Evolutionary conservation across 2,797 vertebrate genomes (phyloP).

Genomic region (Glyptemys insculpta): DNA sequence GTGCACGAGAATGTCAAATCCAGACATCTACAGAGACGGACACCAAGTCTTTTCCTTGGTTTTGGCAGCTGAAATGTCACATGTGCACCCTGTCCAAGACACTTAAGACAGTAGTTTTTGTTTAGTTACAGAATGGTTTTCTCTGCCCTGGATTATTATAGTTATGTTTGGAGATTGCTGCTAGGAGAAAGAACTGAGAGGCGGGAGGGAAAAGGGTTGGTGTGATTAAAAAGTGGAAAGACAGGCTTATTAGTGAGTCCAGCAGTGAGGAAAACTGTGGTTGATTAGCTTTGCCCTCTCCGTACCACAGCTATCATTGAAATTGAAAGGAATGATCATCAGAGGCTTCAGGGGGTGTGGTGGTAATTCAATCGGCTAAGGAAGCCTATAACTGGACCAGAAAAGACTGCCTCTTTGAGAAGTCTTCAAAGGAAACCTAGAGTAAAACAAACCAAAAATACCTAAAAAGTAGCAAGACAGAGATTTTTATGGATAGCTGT

Average conservation of each 20-base stretch:
- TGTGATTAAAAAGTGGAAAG: background rate
- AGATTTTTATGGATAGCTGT: background rate
- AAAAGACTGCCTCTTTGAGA: background rate
- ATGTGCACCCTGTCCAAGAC: background rate
- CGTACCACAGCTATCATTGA: background rate
- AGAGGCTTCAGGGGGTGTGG: background rate
- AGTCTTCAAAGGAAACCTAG: background rate
- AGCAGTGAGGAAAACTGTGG: background rate
- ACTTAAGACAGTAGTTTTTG: background rate
- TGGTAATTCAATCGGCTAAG: background rate
- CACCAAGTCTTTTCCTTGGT: background rate
- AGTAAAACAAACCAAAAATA: slow-evolving; percentile 13
- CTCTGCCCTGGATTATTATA: background rate
- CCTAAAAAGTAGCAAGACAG: background rate
- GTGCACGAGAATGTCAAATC: background rate
- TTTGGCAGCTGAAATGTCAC: background rate
- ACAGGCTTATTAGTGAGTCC: background rate
- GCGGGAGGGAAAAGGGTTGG: background rate
- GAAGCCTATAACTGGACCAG: background rate
- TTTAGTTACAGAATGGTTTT: background rate
- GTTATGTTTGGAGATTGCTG: background rate
- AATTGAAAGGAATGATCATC: background rate
- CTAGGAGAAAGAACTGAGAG: background rate
- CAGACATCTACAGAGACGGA: background rate
- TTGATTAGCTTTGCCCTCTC: background rate